A percentile compares a stretch with the other conserved stretches of the same genome.
Conservation (phyloP, 2,797 vertebrate genomes). For the Alfaro cultratus region DNA sequence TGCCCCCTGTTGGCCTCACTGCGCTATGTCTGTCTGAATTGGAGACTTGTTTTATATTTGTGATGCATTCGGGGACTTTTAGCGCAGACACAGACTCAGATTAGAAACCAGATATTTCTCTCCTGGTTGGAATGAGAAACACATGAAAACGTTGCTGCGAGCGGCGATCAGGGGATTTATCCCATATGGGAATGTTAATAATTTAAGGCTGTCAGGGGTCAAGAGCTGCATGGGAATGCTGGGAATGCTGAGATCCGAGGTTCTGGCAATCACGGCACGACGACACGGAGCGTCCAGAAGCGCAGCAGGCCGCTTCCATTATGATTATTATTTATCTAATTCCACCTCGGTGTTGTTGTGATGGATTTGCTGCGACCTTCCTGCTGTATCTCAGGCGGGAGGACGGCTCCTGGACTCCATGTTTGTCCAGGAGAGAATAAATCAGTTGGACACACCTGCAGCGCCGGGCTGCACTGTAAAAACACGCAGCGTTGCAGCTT, state of each 20-base stretch:
- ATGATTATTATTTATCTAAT: conserved; percentile 20
- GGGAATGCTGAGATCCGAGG: conserved; percentile 69
- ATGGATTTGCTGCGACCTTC: conserved; percentile 29
- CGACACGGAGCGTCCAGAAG: conserved; percentile 44
- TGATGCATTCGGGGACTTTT: conserved; percentile 19
- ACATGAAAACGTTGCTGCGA: conserved; percentile 69
- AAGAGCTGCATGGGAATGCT: conserved; percentile 72
- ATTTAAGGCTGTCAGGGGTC: conserved; percentile 78
- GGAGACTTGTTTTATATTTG: conserved; percentile 16
- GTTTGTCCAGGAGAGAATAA: conserved; percentile 46
- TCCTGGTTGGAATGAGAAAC: conserved; percentile 68
- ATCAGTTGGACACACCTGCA: conserved; percentile 53
- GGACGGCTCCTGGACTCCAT: conserved; percentile 36
- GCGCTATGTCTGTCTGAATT: conserved; percentile 10
- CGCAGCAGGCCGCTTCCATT: conserved; percentile 9
- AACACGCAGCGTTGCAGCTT: too few relatives aligned
- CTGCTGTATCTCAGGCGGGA: conserved; percentile 24
- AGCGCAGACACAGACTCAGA: conserved; percentile 31
- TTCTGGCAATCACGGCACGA: conserved; percentile 58
- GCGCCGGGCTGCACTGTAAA: too few relatives aligned
- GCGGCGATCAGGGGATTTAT: conserved; percentile 69
- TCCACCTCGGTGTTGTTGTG: conserved; percentile 29
- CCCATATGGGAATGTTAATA: conserved; percentile 79
- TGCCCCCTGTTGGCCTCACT: conserved; percentile 72
- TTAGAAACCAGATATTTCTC: conserved; percentile 57